These are phyloP conservation scores for Odontamblyopus lacepedii DNA, from an alignment of 2,797 vertebrate genomes.

Conservation along the genomic window DNA sequence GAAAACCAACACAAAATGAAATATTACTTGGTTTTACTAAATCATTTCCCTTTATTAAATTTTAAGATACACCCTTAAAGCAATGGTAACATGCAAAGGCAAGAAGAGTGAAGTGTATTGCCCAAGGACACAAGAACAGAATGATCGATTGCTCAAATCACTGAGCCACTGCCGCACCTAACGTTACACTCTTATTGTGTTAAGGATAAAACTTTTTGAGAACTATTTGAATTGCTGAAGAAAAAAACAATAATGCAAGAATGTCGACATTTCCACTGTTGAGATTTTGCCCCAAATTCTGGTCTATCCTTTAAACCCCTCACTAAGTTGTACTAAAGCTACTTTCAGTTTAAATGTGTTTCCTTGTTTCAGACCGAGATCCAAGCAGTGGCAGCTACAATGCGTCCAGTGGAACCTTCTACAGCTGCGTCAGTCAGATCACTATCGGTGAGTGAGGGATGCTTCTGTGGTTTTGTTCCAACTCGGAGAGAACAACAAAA, in stretches of 20 bases:
- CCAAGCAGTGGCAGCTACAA: constrained; percentile 81
- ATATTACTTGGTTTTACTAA: no score
- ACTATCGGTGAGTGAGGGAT: constrained; percentile 79
- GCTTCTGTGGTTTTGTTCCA: neutral
- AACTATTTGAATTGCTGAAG: neutral
- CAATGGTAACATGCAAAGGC: neutral
- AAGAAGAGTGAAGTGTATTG: neutral
- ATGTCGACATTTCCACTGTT: neutral
- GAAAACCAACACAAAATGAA: no score
- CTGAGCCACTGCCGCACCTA: no score
- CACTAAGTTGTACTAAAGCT: neutral
- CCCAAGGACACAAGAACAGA: no score
- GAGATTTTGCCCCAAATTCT: neutral
- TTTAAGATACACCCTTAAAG: neutral
- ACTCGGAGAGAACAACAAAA: neutral
- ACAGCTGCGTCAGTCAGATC: constrained; percentile 88
- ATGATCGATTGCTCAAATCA: no score
- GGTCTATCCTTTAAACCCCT: neutral
- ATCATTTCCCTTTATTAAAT: neutral
- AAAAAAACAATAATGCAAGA: no score
- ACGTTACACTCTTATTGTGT: neutral
- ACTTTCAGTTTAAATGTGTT: constrained; percentile 9
- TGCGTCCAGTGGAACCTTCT: constrained; percentile 82
- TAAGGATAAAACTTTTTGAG: no score
- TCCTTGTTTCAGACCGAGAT: constrained; percentile 73